A percentile compares a stretch with the other conserved stretches of the same genome.
Conservation (phyloP, 2,888 invertebrate genomes). For the Andrena bucephala region DNA sequence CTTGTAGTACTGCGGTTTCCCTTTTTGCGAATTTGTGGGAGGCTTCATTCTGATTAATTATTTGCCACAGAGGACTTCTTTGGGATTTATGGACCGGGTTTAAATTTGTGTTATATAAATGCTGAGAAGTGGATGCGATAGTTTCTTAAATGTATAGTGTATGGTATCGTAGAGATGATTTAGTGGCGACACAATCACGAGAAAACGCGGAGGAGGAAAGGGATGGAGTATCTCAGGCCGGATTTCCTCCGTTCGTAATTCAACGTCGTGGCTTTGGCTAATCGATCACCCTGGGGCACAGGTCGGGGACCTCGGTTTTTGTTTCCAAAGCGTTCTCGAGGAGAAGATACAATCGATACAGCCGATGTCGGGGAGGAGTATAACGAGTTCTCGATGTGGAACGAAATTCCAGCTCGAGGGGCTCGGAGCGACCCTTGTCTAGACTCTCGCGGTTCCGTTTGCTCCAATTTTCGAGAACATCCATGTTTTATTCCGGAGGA, state of each 20-base stretch:
- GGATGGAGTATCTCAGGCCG: slow-evolving; percentile 57
- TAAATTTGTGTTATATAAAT: no score
- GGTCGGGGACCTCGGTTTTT: slow-evolving; percentile 57
- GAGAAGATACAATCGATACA: slow-evolving; percentile 50
- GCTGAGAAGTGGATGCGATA: no score
- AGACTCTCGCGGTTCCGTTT: neutral
- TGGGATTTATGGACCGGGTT: no score
- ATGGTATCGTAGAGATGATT: neutral
- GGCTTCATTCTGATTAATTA: no score
- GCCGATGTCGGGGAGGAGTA: slow-evolving; percentile 39
- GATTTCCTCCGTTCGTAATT: slow-evolving; percentile 67
- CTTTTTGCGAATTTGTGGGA: no score
- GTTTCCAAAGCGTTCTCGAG: slow-evolving; percentile 32
- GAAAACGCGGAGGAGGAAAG: slow-evolving; percentile 13
- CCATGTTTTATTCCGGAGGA: neutral
- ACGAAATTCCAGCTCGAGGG: slow-evolving; percentile 28
- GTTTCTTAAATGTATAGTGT: neutral
- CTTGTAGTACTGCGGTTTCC: no score
- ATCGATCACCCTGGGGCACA: slow-evolving; percentile 60
- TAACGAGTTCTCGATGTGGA: slow-evolving; percentile 36
- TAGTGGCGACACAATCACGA: neutral
- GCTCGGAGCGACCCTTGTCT: slow-evolving; percentile 1
- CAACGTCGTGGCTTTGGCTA: slow-evolving; percentile 51
- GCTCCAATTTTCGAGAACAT: neutral
- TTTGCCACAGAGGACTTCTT: no score